These are phyloP conservation scores for Habropoda laboriosa DNA, from an alignment of 1,140 invertebrate species.

Conservation along the genomic window DNA sequence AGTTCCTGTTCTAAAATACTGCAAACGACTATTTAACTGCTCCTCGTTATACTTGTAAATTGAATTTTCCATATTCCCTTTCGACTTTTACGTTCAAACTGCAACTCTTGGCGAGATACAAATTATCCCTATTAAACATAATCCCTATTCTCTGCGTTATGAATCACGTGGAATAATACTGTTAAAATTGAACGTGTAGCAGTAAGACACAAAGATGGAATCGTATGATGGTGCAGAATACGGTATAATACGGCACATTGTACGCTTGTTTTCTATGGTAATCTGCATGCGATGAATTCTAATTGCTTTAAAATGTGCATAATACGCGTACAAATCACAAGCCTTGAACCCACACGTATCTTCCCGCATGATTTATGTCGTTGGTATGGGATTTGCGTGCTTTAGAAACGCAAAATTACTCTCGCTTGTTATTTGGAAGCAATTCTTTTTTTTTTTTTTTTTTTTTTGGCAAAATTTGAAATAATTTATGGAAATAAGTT, in stretches of 20 bases:
- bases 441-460: no score
- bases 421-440: no score
- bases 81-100: no score
- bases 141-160: neutral
- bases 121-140: no score
- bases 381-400: neutral
- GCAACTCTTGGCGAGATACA: no score
- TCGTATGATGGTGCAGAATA: neutral
- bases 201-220: neutral
- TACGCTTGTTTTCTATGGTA: neutral
- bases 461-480: no score
- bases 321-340: neutral
- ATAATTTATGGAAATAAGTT: no score
- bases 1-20: no score
- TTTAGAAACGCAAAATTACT: no score
- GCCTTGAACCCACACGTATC: neutral
- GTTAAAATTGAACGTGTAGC: neutral
- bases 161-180: neutral
- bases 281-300: constrained; percentile 14
- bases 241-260: neutral
- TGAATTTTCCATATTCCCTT: no score
- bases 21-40: no score
- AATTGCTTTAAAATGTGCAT: neutral
- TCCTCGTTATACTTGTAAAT: no score
- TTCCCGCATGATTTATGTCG: neutral